Evolutionary conservation across 2,113 vertebrate genomes (phyloP).

Genomic region (Turdus rufiventris): DNA sequence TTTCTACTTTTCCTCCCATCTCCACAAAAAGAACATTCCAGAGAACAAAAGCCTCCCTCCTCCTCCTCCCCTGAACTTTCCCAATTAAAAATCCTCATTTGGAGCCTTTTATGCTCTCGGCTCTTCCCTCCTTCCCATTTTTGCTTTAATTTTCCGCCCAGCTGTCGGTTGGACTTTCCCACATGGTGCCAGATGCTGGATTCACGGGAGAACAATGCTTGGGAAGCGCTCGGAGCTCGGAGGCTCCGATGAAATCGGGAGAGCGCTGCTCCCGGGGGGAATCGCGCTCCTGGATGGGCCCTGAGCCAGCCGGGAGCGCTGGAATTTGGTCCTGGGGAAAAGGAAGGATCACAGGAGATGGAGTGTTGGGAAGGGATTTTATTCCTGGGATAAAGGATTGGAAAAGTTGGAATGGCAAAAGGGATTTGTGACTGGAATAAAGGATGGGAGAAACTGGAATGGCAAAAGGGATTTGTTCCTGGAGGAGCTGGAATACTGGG

Average conservation of each 20-base stretch:
- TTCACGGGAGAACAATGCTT: conserved; percentile 75
- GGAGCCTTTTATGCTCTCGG: conserved; percentile 51
- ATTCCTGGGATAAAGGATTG: too few species aligned
- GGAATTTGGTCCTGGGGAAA: conserved; percentile 2
- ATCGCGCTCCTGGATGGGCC: conserved; percentile 64
- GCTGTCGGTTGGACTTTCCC: conserved; percentile 73
- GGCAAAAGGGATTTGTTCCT: too few species aligned
- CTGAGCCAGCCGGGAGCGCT: conserved; percentile 32
- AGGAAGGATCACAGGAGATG: neutral
- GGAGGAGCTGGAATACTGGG: too few species aligned
- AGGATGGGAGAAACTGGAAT: too few species aligned
- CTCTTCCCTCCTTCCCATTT: neutral
- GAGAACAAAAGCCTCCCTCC: neutral
- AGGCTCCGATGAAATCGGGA: conserved; percentile 74
- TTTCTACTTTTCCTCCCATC: neutral
- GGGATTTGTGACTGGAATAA: too few species aligned
- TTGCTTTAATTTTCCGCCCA: conserved; percentile 68
- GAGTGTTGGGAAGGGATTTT: too few species aligned
- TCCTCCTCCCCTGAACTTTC: neutral
- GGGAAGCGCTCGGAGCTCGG: conserved; percentile 74
- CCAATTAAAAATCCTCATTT: conserved; percentile 10
- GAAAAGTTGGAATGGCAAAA: too few species aligned
- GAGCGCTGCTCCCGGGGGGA: conserved; percentile 71
- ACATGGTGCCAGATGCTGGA: conserved; percentile 77
- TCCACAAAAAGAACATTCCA: neutral